Base-by-base conservation (phyloP, 2,888 invertebrate genomes). In the Dryococelus australis region DNA sequence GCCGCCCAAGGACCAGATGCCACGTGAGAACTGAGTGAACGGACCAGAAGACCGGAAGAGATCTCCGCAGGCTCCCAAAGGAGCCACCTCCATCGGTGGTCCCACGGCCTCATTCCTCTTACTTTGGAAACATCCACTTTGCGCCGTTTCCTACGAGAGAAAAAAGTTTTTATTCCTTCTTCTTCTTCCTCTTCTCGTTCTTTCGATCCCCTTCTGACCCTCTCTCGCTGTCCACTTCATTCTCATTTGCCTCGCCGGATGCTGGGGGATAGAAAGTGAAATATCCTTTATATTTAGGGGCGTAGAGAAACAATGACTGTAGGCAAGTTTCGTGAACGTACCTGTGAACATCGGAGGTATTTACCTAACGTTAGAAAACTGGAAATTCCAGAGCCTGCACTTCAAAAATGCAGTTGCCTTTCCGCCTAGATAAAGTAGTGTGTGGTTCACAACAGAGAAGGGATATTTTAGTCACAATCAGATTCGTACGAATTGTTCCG, bases 111-210 rank as follows among this genome's bases (percentile, higher is more conserved):
- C 65, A 65, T 65, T 65, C 65, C 65, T 65, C 65, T 65, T 65
- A 65, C 65, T 65, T 65, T 65, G n/a, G 65, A 65, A 65, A n/a
- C 65, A 65, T 65, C 65, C 65, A 65, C 65, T 65, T 65, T 65
- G 20, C 65, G 65, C 65, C 65, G 65, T 65, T 65, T 24, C 65
- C 65, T 24, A 65, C 51, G 65, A 65, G 16, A 8, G 8, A n/a
- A 65, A 65, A 65, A 65, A 65, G 65, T 65, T 65, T 5, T 65
- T 65, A 9, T 65, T 65, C 65, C 2, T 65, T 65, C 65, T 65
- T 65, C 65, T 65, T 65, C 51, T 6, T 51, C 16, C 24, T 65
- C 3, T 24, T 65, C 65, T 65, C 65, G 10, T 65, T 65, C 65
- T 65, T 65, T 65, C 65, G 65, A 24, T 3, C n/a, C n/a, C n/a